Evolutionary conservation across 2,888 invertebrate species (phyloP), one percentile per base, ranked within the genome.

Genomic region (Lymantria dispar): DNA sequence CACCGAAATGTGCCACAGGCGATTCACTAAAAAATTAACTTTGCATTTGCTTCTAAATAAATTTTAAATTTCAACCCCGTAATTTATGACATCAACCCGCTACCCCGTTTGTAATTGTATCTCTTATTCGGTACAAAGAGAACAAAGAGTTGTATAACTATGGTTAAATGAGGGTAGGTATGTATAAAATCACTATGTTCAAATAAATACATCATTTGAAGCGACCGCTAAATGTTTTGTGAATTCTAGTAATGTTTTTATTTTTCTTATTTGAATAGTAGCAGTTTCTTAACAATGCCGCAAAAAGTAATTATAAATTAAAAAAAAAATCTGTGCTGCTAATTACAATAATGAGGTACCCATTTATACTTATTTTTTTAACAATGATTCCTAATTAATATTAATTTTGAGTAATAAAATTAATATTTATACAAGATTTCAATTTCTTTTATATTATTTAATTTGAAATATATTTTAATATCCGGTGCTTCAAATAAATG

Each of bases 11-110:
- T 77, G 76, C 71, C 80, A 80, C 77, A 64, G 75, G 78, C 77
- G 82, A 76, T 76, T 76, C 74, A 72, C 80, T 80, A 81, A 80
- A 83, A 83, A 85, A 84, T 78, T 77, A 75, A 76, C 75, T 72
- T 74, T 74, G 72, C 82, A 83, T 82, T 80, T 83, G 80, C 74
- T 75, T 78, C 74, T 77, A 79, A 83, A 85, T 86, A 86, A 83
- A 85, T 86, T 83, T 83, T 76, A 79, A 79, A 85, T 85, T 68
- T 82, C 70, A 72, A 46, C 76, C 73, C 62, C 59, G 55, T 81
- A 80, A 87, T 86, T 85, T 85, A 87, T 73, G 75, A 59, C 60
- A 63, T 66, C 72, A 72, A 64, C 76, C 78, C 76, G 61, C 54
- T 43, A 55, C 62, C 68, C 64, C 69, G 70, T 64, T 74, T 75